A percentile compares a stretch with the other conserved stretches of the same genome.
phyloP scores from a whole-genome alignment of 2,888 invertebrate species.

The Thysanoteuthis rhombus region DNA sequence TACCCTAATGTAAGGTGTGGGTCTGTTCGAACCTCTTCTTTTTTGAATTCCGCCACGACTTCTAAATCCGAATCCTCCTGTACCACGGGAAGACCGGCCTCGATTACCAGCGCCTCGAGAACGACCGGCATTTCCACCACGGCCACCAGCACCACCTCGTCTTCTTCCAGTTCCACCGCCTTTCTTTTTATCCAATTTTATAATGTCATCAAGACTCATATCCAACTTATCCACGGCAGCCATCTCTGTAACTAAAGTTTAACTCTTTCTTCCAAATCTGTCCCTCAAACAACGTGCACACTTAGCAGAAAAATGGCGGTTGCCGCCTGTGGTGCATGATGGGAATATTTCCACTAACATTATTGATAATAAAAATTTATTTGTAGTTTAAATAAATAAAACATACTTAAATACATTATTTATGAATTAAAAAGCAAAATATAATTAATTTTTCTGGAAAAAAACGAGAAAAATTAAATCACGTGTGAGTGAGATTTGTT shows the following conservation, averaged over 20 bases:
- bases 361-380: background rate
- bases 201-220: slow-evolving; percentile 96
- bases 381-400: background rate
- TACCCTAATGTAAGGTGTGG: slow-evolving; percentile 75
- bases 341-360: background rate
- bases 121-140: slow-evolving; percentile 67
- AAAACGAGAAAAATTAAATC: background rate
- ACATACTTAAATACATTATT: background rate
- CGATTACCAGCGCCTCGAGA: slow-evolving; percentile 61
- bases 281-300: background rate
- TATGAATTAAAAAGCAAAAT: background rate
- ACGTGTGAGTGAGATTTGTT: background rate
- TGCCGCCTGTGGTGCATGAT: slow-evolving; percentile 20
- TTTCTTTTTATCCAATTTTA: slow-evolving; percentile 78
- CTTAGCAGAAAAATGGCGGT: slow-evolving; percentile 26
- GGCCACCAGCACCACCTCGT: slow-evolving; percentile 63
- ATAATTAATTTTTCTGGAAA: background rate
- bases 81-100: slow-evolving; percentile 60
- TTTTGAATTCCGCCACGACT: slow-evolving; percentile 67
- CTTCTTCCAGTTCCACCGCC: slow-evolving; percentile 74
- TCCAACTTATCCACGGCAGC: slow-evolving; percentile 85
- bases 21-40: slow-evolving; percentile 73
- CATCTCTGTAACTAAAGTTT: background rate
- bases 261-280: background rate
- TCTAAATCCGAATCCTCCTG: slow-evolving; percentile 59